phyloP scores from a whole-genome alignment of 2,113 vertebrate species.

The Fukomys damarensis region DNA sequence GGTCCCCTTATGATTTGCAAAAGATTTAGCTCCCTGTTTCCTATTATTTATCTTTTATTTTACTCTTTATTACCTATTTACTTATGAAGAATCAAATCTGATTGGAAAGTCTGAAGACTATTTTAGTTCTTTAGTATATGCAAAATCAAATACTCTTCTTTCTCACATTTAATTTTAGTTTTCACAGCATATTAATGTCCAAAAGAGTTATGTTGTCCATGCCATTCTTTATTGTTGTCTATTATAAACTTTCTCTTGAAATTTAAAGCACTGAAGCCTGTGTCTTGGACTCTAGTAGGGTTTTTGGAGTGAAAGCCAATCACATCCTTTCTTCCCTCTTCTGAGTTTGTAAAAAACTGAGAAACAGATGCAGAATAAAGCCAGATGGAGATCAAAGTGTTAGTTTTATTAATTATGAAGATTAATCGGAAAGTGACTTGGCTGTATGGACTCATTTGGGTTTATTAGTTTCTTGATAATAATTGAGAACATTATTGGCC shows the following conservation, averaged over 20 bases:
- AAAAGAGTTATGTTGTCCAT: background rate
- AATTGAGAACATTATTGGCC: background rate
- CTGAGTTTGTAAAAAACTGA: background rate
- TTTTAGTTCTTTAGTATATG: slow-evolving; percentile 21
- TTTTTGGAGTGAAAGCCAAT: slow-evolving; percentile 14
- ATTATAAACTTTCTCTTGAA: background rate
- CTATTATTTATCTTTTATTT: background rate
- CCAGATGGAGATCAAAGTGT: background rate
- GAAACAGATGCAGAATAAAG: background rate
- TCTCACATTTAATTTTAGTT: background rate
- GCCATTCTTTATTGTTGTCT: background rate
- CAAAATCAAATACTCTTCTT: background rate
- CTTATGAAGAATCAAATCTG: background rate
- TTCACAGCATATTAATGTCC: background rate
- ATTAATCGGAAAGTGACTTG: background rate
- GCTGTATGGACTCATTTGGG: background rate
- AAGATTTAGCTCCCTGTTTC: background rate
- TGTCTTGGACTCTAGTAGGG: background rate
- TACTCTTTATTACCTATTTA: background rate
- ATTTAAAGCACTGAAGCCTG: background rate
- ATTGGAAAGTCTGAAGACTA: background rate
- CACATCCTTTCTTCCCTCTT: background rate
- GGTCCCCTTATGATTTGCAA: background rate
- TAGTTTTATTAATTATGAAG: slow-evolving; percentile 24
- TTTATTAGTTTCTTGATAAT: background rate